Evolutionary conservation across 2,113 vertebrate genomes (phyloP).

Genomic region (Otis tarda): DNA sequence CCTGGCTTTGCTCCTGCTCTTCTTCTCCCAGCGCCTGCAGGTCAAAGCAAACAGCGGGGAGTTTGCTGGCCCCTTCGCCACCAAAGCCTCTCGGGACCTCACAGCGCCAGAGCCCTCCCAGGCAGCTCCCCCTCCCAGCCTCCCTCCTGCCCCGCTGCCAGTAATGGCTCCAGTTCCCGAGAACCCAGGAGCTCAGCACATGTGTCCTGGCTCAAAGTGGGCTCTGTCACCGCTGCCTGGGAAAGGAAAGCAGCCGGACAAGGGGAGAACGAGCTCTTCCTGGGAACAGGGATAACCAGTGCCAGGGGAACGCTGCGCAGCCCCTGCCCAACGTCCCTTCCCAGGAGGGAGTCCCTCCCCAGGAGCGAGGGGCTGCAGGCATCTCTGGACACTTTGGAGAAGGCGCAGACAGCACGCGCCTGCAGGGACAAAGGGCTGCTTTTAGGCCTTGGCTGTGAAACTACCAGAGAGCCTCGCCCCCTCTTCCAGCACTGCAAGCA

Average conservation of each 20-base stretch:
- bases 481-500: no score
- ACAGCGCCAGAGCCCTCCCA: not conserved
- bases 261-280: not conserved
- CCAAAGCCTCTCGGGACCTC: not conserved
- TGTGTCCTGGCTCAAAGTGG: not conserved
- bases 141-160: not conserved
- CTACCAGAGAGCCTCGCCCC: not conserved
- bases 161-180: not conserved
- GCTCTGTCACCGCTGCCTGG: not conserved
- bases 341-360: not conserved
- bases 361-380: accelerated
- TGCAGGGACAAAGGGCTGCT: not conserved
- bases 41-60: slow-evolving; percentile 11
- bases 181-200: not conserved
- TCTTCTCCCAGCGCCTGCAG: slow-evolving; percentile 55
- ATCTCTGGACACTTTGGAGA: accelerated
- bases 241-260: not conserved
- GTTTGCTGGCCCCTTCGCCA: not conserved
- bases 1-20: slow-evolving; percentile 34
- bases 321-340: not conserved
- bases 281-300: accelerated
- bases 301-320: not conserved
- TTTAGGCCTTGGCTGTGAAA: not conserved
- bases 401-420: not conserved
- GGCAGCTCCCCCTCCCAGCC: not conserved